Percentiles rank a stretch among this genome's conserved stretches.
Conservation (phyloP, 2,888 invertebrate genomes). For the Lobophora halterata region DNA sequence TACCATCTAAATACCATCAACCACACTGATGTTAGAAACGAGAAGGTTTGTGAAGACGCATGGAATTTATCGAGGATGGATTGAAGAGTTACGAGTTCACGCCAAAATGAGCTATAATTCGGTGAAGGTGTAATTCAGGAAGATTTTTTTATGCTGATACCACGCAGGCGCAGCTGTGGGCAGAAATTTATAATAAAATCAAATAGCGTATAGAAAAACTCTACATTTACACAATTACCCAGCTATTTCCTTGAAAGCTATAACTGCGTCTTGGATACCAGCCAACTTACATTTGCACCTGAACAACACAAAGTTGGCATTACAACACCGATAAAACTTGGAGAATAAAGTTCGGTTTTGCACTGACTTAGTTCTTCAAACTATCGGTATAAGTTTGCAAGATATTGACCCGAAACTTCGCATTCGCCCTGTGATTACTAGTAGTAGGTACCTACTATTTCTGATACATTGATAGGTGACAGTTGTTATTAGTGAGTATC, state of each 20-base stretch:
- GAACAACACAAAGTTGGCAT: slow-evolving; percentile 32
- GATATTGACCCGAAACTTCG: slow-evolving; percentile 70
- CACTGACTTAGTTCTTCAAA: slow-evolving; percentile 24
- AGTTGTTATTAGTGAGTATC: slow-evolving; percentile 62
- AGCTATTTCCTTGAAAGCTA: slow-evolving; percentile 6
- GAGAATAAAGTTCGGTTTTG: slow-evolving; percentile 44
- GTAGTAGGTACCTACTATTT: slow-evolving; percentile 49
- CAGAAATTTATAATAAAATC: no score
- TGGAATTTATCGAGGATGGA: no score
- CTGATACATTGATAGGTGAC: slow-evolving; percentile 53
- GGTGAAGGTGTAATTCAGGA: no score
- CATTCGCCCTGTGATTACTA: slow-evolving; percentile 73
- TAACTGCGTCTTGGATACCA: slow-evolving; percentile 49
- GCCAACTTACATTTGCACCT: slow-evolving; percentile 47
- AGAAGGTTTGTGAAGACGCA: no score
- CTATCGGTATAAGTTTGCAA: slow-evolving; percentile 27
- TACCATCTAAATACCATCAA: no score
- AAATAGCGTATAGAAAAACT: no score
- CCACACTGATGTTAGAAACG: no score
- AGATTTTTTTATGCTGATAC: no score
- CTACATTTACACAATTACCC: neutral
- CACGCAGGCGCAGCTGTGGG: no score
- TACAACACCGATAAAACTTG: slow-evolving; percentile 27
- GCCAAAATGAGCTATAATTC: no score
- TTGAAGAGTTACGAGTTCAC: no score